Base-by-base conservation (phyloP, 2,888 invertebrate species). In the Syritta pipiens region DNA sequence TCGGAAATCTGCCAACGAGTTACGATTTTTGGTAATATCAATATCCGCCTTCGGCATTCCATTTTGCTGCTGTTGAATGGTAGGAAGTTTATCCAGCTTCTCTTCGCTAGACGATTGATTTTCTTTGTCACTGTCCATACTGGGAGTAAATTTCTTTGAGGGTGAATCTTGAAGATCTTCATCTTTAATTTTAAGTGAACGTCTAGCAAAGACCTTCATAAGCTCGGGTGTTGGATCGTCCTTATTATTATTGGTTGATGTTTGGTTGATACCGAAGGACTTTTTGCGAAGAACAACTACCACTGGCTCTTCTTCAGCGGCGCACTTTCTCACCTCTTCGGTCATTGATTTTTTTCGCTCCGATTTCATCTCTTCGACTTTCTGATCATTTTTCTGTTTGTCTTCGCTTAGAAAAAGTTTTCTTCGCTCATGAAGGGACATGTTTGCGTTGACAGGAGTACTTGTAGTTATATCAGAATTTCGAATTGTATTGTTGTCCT, bases 161-260 rank as follows among this genome's bases (percentile, higher is more conserved):
- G 75, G 24, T 40, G 62, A 90, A 81, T 92, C 91, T 76, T 91
- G 91, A 10, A 91, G 90, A 68, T 93, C 88, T 37, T 94, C 94
- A 3, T 94, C 94, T 89, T 94, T 94, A n/a, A 94, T 89, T 88
- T 95, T 95, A 0, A 95, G 89, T n/a, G 95, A 95, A 67, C 95
- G 89, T 40, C 95, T 89, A 0, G 95, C 95, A 85, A 95, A 95
- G 0, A 95, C 95, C 88, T 95, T 95, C 92, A 95, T 93, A 5
- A 95, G 86, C 87, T 95, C 95, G 0, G 95, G 94, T 85, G 94
- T 94, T 28, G 93, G 93, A 67, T 94, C 93, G 62, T 91, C 91
- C 83, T 89, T 83, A 10, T 59, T 82, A 10, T 68, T 77, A 30
- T 63, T 83, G 3, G 75, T 72, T 2, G 82, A 51, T 0, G 81